These are phyloP conservation scores for Muntiacus muntjak DNA, from an alignment of 2,113 vertebrate genomes.

Conservation along the genomic window DNA sequence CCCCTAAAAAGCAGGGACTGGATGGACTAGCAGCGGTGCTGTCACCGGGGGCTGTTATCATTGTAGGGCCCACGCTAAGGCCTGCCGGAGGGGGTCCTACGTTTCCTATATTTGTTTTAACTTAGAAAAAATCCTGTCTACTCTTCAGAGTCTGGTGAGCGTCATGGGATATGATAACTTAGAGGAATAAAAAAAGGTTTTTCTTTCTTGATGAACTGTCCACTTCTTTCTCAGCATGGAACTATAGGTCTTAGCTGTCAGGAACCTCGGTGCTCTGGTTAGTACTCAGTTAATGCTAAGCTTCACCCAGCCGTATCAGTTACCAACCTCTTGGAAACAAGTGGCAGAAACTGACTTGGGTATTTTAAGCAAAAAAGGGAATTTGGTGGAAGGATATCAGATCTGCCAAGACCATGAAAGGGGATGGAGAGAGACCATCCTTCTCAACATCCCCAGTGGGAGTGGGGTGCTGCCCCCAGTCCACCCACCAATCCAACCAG, in stretches of 20 bases:
- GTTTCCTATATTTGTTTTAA: background rate
- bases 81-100: background rate
- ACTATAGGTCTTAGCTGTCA: background rate
- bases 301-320: background rate
- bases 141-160: background rate
- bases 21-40: background rate
- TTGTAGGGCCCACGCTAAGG: rapidly evolving
- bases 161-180: background rate
- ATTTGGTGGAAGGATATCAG: background rate
- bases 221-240: background rate
- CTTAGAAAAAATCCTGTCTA: background rate
- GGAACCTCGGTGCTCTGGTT: too few species aligned
- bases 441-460: background rate
- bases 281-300: too few species aligned
- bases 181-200: background rate
- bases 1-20: background rate
- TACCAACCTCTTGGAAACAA: background rate
- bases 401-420: background rate
- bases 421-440: background rate
- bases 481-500: background rate
- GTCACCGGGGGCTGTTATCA: background rate
- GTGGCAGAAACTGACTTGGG: background rate
- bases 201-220: background rate
- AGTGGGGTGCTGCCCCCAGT: background rate
- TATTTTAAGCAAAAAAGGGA: background rate